A percentile compares a stretch with the other conserved stretches of the same genome.
phyloP scores from a whole-genome alignment of 2,888 invertebrate genomes.

The Tachina lurida region DNA sequence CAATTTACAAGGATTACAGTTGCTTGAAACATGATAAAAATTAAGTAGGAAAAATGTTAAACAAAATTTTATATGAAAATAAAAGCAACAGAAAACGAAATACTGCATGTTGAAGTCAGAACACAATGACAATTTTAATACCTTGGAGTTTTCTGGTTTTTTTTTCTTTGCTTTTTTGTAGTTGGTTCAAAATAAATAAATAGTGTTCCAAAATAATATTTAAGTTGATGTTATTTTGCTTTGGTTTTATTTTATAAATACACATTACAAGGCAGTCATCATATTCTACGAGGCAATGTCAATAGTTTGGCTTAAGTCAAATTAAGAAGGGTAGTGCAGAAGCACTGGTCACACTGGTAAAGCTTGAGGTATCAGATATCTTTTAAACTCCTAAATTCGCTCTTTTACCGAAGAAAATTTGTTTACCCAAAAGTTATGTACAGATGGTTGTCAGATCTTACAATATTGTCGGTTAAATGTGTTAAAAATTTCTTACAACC shows the following conservation, averaged over 20 bases:
- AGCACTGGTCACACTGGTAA: too few relatives aligned
- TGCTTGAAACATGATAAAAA: slow-evolving; percentile 64
- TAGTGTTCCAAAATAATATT: slow-evolving; percentile 3
- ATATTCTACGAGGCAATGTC: too few relatives aligned
- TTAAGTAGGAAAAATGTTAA: slow-evolving; percentile 15
- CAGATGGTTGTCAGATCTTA: too few relatives aligned
- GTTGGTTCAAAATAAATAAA: background rate
- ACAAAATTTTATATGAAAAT: background rate
- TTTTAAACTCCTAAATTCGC: too few relatives aligned
- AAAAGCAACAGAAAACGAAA: background rate
- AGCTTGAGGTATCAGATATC: too few relatives aligned
- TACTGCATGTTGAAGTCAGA: slow-evolving; percentile 30
- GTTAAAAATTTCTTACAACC: too few relatives aligned
- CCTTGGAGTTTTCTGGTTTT: background rate
- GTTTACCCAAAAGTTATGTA: too few relatives aligned
- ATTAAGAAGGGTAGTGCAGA: too few relatives aligned
- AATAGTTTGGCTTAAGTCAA: too few relatives aligned
- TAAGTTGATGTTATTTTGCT: background rate
- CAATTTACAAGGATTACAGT: slow-evolving; percentile 61
- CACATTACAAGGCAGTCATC: background rate
- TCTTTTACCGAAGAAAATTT: too few relatives aligned
- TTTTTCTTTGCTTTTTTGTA: background rate
- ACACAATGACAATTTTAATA: slow-evolving; percentile 48
- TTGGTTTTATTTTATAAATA: background rate
- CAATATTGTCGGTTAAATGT: too few relatives aligned